These are phyloP conservation scores for Sarcophaga rosellei DNA, from an alignment of 2,888 invertebrate species.

Conservation along the genomic window DNA sequence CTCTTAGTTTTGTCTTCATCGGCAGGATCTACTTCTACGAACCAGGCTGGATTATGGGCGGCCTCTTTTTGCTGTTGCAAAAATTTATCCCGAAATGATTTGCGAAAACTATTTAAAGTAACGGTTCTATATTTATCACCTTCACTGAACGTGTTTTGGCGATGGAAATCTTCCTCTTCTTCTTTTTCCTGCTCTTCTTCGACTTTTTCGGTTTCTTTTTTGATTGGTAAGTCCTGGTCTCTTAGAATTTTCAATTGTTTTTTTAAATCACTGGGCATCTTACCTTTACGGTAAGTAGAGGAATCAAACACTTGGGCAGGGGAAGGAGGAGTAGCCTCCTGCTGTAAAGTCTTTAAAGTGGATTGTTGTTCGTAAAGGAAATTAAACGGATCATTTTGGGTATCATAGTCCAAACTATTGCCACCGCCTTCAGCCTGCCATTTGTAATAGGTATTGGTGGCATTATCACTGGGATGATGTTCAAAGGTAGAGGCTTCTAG, in stretches of 20 bases:
- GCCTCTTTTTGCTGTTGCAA: conserved; percentile 77
- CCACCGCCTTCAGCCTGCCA: conserved; percentile 77
- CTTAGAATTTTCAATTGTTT: conserved; percentile 78
- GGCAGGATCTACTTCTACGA: conserved; percentile 78
- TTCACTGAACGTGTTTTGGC: conserved; percentile 25
- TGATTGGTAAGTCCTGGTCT: conserved; percentile 54
- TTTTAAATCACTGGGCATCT: conserved; percentile 75
- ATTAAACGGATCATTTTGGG: conserved; percentile 78
- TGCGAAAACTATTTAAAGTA: conserved; percentile 79
- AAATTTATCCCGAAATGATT: conserved; percentile 79
- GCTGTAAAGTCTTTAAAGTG: conserved; percentile 72
- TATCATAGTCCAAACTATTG: conserved; percentile 76
- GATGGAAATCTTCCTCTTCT: conserved; percentile 70
- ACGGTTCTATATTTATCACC: conserved; percentile 79
- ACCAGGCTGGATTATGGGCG: conserved; percentile 80
- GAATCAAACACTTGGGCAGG: conserved; percentile 72
- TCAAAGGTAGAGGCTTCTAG: conserved; percentile 68
- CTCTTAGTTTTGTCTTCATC: background rate
- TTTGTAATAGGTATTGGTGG: conserved; percentile 78
- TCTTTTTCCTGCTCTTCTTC: background rate
- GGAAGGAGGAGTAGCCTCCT: conserved; percentile 34
- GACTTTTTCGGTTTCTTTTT: conserved; percentile 6
- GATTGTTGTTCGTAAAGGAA: conserved; percentile 78
- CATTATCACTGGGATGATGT: conserved; percentile 78
- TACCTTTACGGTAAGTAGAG: conserved; percentile 78